Evolutionary conservation across 2,888 invertebrate genomes (phyloP).

Genomic region (Pediacus dermestoides): DNA sequence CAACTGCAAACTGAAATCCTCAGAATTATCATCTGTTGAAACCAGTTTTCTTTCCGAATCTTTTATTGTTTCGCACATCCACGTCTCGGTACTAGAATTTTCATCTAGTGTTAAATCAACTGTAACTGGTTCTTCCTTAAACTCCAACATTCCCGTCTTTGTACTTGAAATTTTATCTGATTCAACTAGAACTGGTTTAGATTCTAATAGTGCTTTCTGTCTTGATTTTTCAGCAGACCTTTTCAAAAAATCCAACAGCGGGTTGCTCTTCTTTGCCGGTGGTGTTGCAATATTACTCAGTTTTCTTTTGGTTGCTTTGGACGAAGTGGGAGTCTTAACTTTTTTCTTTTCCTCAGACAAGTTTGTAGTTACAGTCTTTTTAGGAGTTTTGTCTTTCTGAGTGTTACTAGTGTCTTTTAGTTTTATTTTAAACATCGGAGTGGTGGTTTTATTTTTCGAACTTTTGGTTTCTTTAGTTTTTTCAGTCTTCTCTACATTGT

Average conservation of each 20-base stretch:
- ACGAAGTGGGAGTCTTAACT: no score
- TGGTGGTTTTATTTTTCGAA: no score
- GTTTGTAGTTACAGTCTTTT: conserved; percentile 4
- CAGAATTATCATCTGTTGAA: conserved; percentile 25
- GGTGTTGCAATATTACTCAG: conserved; percentile 9
- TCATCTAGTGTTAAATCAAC: conserved; percentile 26
- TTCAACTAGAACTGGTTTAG: conserved; percentile 24
- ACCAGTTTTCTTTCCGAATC: conserved; percentile 2
- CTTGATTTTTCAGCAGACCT: conserved; percentile 9
- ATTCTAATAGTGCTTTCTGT: conserved; percentile 13
- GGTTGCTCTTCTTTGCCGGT: conserved; percentile 13
- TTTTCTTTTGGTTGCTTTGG: conserved; percentile 5
- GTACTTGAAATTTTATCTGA: conserved; percentile 17
- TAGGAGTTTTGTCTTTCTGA: not conserved
- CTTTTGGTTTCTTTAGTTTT: no score
- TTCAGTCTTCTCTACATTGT: no score
- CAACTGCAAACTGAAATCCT: conserved; percentile 35
- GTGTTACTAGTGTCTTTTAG: not conserved
- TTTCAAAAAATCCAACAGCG: conserved; percentile 10
- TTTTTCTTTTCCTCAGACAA: no score
- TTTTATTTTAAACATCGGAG: no score
- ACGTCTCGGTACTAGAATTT: conserved; percentile 33
- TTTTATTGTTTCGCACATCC: conserved; percentile 23
- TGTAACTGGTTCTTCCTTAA: conserved; percentile 9
- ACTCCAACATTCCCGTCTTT: conserved; percentile 15